Evolutionary conservation across 2,113 vertebrate genomes (phyloP).

Genomic region (Brachypodius melanocephalos): DNA sequence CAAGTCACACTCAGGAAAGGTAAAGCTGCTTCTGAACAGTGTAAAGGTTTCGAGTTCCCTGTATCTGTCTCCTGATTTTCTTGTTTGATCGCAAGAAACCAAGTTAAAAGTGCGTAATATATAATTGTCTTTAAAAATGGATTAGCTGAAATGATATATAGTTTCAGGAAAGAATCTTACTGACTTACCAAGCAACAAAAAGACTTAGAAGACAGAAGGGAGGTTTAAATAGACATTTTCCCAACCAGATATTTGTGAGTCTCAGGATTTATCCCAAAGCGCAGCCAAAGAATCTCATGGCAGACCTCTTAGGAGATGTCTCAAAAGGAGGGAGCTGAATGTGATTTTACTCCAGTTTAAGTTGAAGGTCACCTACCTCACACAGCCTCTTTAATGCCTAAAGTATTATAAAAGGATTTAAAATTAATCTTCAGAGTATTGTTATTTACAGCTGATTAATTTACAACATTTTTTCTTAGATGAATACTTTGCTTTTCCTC

Average conservation of each 20-base stretch:
- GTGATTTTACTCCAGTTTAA: background rate
- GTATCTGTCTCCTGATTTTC: background rate
- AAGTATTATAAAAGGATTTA: background rate
- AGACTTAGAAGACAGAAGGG: background rate
- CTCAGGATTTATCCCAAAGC: background rate
- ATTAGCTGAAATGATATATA: background rate
- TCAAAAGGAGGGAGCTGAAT: background rate
- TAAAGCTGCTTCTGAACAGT: constrained; percentile 17
- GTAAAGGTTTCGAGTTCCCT: background rate
- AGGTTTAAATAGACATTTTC: background rate
- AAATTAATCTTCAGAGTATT: background rate
- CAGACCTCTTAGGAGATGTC: background rate
- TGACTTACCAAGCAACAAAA: background rate
- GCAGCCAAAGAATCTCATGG: background rate
- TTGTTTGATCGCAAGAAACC: background rate
- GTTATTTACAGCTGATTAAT: background rate
- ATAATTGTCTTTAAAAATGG: background rate
- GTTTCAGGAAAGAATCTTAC: background rate
- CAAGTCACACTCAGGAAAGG: constrained; percentile 94
- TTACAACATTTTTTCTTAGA: background rate
- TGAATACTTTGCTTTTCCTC: background rate
- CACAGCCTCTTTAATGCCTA: background rate
- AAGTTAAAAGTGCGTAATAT: background rate
- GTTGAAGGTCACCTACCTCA: background rate
- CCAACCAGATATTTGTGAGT: accelerated